Percentiles rank a stretch among this genome's conserved stretches.
These are phyloP conservation scores for Periophthalmus modestus DNA, from an alignment of 2,113 vertebrate genomes.

Conservation along the genomic window DNA sequence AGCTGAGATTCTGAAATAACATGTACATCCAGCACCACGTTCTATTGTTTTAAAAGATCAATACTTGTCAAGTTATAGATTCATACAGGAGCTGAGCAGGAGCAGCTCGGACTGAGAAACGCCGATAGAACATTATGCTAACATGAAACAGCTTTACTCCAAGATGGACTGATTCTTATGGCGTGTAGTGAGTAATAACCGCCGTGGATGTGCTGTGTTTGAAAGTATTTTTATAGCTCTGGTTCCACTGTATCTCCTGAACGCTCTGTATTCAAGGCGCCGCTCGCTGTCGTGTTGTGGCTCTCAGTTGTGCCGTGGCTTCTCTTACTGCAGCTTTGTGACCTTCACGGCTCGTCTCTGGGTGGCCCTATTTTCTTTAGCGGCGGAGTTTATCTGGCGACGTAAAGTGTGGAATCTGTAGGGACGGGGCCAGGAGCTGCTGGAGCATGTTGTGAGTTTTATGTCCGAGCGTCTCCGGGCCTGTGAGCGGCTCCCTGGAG, in stretches of 20 bases:
- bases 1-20: no score
- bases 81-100: background rate
- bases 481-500: conserved; percentile 51
- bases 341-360: conserved; percentile 6
- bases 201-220: background rate
- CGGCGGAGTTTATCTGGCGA: background rate
- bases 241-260: background rate
- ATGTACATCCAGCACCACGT: background rate
- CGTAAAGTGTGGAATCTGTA: conserved; percentile 26
- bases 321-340: background rate
- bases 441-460: conserved; percentile 50
- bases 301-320: background rate
- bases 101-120: background rate
- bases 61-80: background rate
- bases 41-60: background rate
- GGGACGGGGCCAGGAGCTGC: conserved; percentile 36
- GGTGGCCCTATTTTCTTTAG: conserved; percentile 24
- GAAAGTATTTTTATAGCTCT: background rate
- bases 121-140: background rate
- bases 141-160: background rate
- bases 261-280: background rate
- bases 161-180: background rate
- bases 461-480: conserved; percentile 32
- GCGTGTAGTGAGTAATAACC: background rate
- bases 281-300: background rate